Evolutionary conservation across 2,888 invertebrate genomes (phyloP), one percentile per base, ranked within the genome.

Genomic region (Leucophenga montana): DNA sequence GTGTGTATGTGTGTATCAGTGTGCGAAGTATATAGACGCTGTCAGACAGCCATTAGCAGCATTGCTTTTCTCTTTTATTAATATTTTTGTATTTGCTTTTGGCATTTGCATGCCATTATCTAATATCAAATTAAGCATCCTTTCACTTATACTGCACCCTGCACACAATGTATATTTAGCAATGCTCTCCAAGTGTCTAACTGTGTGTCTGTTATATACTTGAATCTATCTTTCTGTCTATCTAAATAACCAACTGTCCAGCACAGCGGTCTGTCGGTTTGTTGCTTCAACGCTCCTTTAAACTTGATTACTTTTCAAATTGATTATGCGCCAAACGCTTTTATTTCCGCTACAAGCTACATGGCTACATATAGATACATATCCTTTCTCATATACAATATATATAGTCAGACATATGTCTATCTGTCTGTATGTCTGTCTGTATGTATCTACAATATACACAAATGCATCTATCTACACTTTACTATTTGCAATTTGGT

Each of bases 251-350:
- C 1, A 50, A 1, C 39, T 18, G 50, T 50, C 18, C 18, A 50
- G 50, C 16, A 3, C 18, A 50, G 50, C 50, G 5, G 39, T 64
- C 8, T 16, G 3, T 27, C 20, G 33, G 46, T 48, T 46, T 18
- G 22, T 48, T 48, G 48, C 48, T 64, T 64, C 48, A 18, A 44
- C 18, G 44, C 64, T 50, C 54, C 69, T 57, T 66, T 48, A 57
- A 68, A 67, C 27, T 70, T 71, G 73, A 76, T 78, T 78, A 74
- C 76, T 74, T 78, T 76, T 53, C 68, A 77, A 77, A 74, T 77
- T 75, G 71, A 73, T 78, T 76, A 74, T 72, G 74, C 68, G 72
- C 59, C 71, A 69, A 33, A 66, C 53, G 61, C 31, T 65, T 62
- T 50, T 56, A 13, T 27, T 27, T 16, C 71, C 46, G 48, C 67